Evolutionary conservation across 2,888 invertebrate genomes (phyloP), one percentile per base, ranked within the genome.

Genomic region (Napeogenes inachia): DNA sequence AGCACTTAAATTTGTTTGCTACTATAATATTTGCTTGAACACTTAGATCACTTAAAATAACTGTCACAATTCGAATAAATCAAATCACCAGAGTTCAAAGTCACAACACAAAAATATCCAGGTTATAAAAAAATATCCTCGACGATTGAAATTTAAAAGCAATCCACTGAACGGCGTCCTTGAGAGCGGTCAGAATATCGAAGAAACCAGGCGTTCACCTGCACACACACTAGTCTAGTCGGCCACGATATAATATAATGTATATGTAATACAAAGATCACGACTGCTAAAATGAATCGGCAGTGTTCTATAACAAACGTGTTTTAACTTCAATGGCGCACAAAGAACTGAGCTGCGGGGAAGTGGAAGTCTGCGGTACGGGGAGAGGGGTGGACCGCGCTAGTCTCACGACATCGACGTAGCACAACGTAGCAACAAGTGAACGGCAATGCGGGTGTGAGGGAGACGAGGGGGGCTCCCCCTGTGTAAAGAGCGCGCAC

Each of bases 261-360:
- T 70, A 62, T 71, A 66, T 68, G 62, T 65, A 65, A 45, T 61
- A 75, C 75, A 77, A 75, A 77, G 73, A 72, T 77, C 81, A 84
- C 86, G 81, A 79, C 72, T 80, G 73, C 77, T 76, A 76, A 75
- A 80, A 76, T 75, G 68, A 69, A 75, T 77, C 74, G 76, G 68
- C 69, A 75, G 77, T 73, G 76, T 78, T 77, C 75, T 75, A 78
- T 73, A 72, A 81, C 80, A 74, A 67, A 87, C 89, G 85, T 87
- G 79, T 80, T 73, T 80, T 75, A 82, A 76, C 79, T 77, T 80
- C 84, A 76, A 78, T 79, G 79, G 85, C 87, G 84, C 87, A 89
- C 89, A 90, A 88, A 90, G 89, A 87, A 91, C 90, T 90, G 86
- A 87, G 82, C 80, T 80, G 84, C 84, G 87, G 85, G 85, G 82